These are phyloP conservation scores for Etheostoma spectabile DNA, from an alignment of 2,113 vertebrate genomes.

Conservation along the genomic window DNA sequence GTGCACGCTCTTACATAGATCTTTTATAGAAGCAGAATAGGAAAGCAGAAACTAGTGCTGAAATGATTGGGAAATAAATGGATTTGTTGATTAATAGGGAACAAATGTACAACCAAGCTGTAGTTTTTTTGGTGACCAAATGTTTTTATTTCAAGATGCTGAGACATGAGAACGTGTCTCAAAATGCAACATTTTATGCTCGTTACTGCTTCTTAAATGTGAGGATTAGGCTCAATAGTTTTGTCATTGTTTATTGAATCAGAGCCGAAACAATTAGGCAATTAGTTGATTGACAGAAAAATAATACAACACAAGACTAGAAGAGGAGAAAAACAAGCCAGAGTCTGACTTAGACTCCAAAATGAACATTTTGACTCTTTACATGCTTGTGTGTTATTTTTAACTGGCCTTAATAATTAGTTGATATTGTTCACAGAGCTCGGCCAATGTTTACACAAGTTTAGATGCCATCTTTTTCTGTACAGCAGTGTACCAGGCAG, in stretches of 20 bases:
- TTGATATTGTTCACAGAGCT: conserved; percentile 4
- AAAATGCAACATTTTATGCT: neutral
- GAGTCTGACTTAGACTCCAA: neutral
- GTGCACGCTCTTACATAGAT: no score
- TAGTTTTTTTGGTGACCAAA: neutral
- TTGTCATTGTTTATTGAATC: neutral
- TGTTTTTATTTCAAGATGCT: no score
- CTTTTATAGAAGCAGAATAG: neutral
- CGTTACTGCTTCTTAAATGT: neutral
- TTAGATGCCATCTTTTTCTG: conserved; percentile 2
- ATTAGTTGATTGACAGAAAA: neutral
- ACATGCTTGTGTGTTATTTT: neutral
- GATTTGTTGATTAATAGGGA: neutral
- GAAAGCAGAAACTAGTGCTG: neutral
- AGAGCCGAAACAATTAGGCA: neutral
- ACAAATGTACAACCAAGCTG: neutral
- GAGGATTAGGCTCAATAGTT: neutral
- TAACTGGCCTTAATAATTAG: conserved; percentile 17
- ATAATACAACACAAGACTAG: neutral
- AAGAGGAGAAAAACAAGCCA: neutral
- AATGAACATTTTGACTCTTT: neutral
- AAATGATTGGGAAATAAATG: neutral
- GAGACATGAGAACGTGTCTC: no score
- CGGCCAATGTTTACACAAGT: conserved; percentile 28
- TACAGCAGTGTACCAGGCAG: neutral